phyloP scores from a whole-genome alignment of 1,140 invertebrate species.

The Diabrotica undecimpunctata region DNA sequence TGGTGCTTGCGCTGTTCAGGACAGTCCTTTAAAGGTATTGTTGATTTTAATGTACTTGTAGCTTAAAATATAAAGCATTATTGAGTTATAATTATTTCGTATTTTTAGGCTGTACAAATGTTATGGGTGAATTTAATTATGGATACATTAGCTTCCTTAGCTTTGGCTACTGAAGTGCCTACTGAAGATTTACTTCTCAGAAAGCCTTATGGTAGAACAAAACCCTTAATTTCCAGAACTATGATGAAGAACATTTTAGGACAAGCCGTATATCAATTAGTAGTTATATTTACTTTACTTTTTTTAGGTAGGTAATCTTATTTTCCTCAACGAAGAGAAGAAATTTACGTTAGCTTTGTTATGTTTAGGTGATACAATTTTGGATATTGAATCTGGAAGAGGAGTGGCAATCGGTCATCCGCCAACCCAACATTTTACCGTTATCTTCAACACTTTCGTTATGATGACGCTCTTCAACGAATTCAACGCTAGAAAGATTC shows the following conservation, averaged over 20 bases:
- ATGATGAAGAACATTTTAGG: conserved; percentile 99
- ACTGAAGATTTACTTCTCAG: conserved; percentile 89
- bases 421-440: conserved; percentile 95
- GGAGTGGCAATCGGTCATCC: conserved; percentile 64
- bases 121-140: conserved; percentile 99
- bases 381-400: conserved; percentile 90
- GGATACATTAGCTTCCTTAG: conserved; percentile 98
- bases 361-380: conserved; percentile 48
- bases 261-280: conserved; percentile 94
- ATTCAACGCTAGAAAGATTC: conserved; percentile 99
- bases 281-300: conserved; percentile 90
- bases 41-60: too few species aligned
- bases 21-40: conserved; percentile 81
- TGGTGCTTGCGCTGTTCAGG: conserved; percentile 95
- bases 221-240: conserved; percentile 95
- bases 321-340: too few species aligned
- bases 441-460: conserved; percentile 99
- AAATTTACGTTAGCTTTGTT: background rate
- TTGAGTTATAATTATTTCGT: too few species aligned
- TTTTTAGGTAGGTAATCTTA: conserved; percentile 74
- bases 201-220: conserved; percentile 97
- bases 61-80: too few species aligned
- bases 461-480: conserved; percentile 99
- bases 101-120: conserved; percentile 93
- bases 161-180: conserved; percentile 97